Base-by-base conservation (phyloP, 2,797 vertebrate genomes). In the Chiloscyllium punctatum region DNA sequence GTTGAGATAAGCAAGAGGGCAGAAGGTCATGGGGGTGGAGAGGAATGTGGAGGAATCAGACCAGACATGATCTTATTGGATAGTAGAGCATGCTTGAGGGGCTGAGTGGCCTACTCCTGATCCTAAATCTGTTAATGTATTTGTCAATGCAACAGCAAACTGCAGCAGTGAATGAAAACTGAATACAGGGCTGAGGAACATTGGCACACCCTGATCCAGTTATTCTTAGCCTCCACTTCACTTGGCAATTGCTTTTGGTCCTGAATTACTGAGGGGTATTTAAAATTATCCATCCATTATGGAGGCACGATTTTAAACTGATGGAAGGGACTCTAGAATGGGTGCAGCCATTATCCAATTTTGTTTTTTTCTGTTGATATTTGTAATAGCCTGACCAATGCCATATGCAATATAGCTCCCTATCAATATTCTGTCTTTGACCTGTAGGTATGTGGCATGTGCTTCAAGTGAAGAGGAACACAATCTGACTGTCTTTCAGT, bases 401-500 rank as follows among this genome's bases (percentile, higher is more conserved):
- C 51, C 33, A 30, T 62, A 62, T 37, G 66, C 48, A 1, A 1
- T 2, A 74, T 48, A 7, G 18, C 25, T 72, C 18, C 5, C 69
- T 68, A 37, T 33, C 8, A 71, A 42, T n/a, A 51, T 11, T 6
- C 16, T 2, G n/a, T 9, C 30, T 96, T 69, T 84, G 51, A 37
- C 33, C 48, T 96, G 84, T 96, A 98, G 98, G 96, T 98, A 97
- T 25, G 97, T 98, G 4, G 96, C 97, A 0, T 98, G 97, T 53
- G 97, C 97, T 15, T 97, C 97, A 96, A 97, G 86, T 0, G 98
- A 97, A 95, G 97, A 97, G 30, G 97, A 97, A 69, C 98, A 98
- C 96, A 98, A 98, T 96, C 95, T 98, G 95, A 97, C 97, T 0
- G 97, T 97, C 92, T 97, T 98, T 96, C 97, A 98, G 97, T 97